Percentiles rank a stretch among this genome's conserved stretches.
Conservation (phyloP, 1,140 invertebrate species). For the Bombus waltoni region DNA sequence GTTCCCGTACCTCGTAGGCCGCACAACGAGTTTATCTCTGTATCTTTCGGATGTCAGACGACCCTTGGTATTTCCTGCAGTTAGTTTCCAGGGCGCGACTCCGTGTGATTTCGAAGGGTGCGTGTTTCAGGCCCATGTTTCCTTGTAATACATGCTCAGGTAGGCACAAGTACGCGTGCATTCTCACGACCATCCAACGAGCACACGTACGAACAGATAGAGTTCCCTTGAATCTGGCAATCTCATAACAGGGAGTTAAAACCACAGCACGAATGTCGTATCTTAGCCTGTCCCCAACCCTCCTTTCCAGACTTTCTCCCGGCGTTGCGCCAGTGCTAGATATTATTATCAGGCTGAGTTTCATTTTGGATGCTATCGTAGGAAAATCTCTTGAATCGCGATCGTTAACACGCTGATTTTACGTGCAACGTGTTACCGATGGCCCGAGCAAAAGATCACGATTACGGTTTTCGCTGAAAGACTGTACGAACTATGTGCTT, state of each 20-base stretch:
- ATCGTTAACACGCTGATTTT: neutral
- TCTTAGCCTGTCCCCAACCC: conserved; percentile 74
- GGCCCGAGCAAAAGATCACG: neutral
- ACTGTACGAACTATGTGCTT: neutral
- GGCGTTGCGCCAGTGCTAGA: conserved; percentile 61
- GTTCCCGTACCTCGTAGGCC: neutral
- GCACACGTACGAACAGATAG: conserved; percentile 45
- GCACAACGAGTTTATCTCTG: conserved; percentile 51
- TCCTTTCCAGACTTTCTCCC: conserved; percentile 49
- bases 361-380: conserved; percentile 66
- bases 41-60: conserved; percentile 52
- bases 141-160: conserved; percentile 52
- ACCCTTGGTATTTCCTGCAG: conserved; percentile 51
- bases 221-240: conserved; percentile 76
- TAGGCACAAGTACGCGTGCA: conserved; percentile 32
- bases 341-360: conserved; percentile 82
- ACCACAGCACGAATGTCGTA: conserved; percentile 82
- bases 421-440: neutral
- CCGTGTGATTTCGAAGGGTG: conserved; percentile 59
- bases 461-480: neutral
- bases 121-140: conserved; percentile 56
- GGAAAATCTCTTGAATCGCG: neutral
- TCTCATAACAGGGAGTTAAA: conserved; percentile 83
- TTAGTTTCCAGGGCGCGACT: conserved; percentile 54
- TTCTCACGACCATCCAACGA: conserved; percentile 6